phyloP scores from a whole-genome alignment of 2,888 invertebrate species.

The Himalopsyche tibetana region DNA sequence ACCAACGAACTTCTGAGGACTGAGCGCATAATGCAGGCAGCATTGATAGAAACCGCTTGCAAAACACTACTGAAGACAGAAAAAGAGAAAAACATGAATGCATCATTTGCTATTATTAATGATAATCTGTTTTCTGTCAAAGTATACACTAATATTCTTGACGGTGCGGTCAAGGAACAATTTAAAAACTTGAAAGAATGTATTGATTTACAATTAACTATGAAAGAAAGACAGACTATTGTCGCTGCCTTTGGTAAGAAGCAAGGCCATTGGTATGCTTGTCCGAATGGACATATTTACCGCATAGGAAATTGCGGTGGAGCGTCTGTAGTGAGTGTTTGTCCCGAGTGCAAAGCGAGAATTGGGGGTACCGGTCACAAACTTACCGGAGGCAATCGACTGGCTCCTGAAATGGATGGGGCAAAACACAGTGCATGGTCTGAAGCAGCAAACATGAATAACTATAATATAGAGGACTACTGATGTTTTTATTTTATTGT shows the following conservation, averaged over 20 bases:
- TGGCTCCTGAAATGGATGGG: slow-evolving; percentile 77
- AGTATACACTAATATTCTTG: neutral
- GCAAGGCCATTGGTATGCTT: slow-evolving; percentile 83
- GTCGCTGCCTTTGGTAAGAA: slow-evolving; percentile 77
- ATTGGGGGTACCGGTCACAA: slow-evolving; percentile 77
- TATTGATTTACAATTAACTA: slow-evolving; percentile 67
- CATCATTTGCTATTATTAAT: slow-evolving; percentile 36
- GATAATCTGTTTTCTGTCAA: neutral
- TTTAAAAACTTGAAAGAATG: slow-evolving; percentile 62
- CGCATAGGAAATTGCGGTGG: slow-evolving; percentile 83
- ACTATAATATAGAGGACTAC: slow-evolving; percentile 29
- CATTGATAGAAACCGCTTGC: neutral
- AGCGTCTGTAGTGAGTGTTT: slow-evolving; percentile 75
- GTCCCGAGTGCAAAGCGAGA: slow-evolving; percentile 77
- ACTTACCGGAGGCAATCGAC: slow-evolving; percentile 72
- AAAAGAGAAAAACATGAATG: slow-evolving; percentile 46
- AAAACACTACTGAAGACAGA: neutral
- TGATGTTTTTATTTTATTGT: no score
- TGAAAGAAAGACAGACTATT: slow-evolving; percentile 76
- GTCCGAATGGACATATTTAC: slow-evolving; percentile 83
- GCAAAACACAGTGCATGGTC: slow-evolving; percentile 75
- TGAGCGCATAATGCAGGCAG: neutral
- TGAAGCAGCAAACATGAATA: slow-evolving; percentile 69
- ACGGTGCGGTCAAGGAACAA: slow-evolving; percentile 55
- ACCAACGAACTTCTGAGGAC: slow-evolving; percentile 21